phyloP scores from a whole-genome alignment of 35 echinoderm and acorn worm genomes.

The Eucidaris tribuloides region DNA sequence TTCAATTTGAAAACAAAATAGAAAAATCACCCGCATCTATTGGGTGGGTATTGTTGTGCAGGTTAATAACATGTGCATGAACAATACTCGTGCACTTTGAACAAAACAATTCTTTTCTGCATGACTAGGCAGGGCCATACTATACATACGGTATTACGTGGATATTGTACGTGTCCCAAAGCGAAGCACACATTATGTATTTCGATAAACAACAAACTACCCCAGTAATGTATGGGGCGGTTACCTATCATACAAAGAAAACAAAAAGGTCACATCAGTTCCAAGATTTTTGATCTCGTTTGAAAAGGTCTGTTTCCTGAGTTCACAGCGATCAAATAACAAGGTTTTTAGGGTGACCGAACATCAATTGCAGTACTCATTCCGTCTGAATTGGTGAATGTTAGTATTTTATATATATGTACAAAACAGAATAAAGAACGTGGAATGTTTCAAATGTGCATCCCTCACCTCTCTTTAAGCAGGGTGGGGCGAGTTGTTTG shows the following conservation, averaged over 20 bases:
- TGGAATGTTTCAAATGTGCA: constrained; percentile 10
- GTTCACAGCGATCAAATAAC: constrained; percentile 6
- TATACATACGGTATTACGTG: background rate
- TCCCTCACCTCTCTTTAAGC: background rate
- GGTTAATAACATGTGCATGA: no score
- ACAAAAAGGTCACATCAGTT: background rate
- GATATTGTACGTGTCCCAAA: background rate
- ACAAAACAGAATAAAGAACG: background rate
- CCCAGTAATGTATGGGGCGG: background rate
- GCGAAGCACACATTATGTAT: background rate
- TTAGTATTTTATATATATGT: background rate
- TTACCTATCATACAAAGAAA: background rate
- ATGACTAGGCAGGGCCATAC: no score
- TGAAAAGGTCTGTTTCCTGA: background rate
- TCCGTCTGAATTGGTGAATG: background rate
- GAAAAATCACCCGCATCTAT: no score
- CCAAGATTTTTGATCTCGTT: background rate
- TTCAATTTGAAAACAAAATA: no score
- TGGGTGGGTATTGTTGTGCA: no score
- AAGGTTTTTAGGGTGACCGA: background rate
- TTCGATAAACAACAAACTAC: background rate
- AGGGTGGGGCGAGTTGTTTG: background rate
- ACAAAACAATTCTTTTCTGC: no score
- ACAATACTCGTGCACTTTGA: no score
- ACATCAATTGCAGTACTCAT: background rate